These are phyloP conservation scores for Macrophya alboannulata DNA, from an alignment of 2,888 invertebrate species.

Conservation along the genomic window DNA sequence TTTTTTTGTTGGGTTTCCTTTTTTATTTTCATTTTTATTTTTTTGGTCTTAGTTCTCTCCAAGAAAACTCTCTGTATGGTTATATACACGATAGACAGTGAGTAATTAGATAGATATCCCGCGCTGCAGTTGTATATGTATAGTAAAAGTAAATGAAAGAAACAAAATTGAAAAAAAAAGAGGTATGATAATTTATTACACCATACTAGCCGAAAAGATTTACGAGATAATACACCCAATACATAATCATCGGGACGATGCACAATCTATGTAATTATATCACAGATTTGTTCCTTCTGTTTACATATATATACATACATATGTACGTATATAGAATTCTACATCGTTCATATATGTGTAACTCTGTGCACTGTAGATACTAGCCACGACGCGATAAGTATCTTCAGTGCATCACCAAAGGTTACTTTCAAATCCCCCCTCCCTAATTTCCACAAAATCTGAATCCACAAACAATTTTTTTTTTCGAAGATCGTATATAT, in stretches of 20 bases:
- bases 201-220: background rate
- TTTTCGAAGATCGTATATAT: background rate
- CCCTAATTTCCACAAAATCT: background rate
- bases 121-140: background rate
- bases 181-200: background rate
- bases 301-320: background rate
- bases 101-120: conserved; percentile 15
- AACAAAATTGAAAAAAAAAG: background rate
- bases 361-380: background rate
- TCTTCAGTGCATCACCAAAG: background rate
- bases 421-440: background rate
- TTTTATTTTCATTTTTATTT: background rate
- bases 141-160: background rate
- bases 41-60: background rate
- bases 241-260: background rate
- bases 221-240: background rate
- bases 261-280: conserved; percentile 22
- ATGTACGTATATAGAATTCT: background rate
- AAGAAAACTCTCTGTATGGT: background rate
- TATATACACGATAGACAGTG: background rate
- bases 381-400: background rate
- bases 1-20: background rate
- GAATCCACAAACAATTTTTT: background rate
- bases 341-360: background rate
- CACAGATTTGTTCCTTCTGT: background rate